These are phyloP conservation scores for Romanogobio albipinnatus DNA, from an alignment of 2,113 vertebrate genomes.

Conservation along the genomic window DNA sequence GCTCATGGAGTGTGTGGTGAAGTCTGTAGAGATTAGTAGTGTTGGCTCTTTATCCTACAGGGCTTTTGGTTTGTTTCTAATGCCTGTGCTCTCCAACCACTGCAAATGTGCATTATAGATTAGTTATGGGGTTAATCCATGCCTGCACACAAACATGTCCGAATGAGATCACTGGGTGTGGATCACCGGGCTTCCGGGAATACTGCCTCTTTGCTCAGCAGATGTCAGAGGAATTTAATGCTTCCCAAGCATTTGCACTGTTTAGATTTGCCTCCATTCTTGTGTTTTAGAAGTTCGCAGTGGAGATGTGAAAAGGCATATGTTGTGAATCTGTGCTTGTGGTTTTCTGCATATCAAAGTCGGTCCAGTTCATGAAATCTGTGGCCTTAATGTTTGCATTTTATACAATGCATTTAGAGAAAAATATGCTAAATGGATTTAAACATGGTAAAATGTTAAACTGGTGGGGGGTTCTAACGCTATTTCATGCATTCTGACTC, in stretches of 20 bases:
- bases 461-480: too few relatives aligned
- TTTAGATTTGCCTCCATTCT: constrained; percentile 32
- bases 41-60: constrained; percentile 34
- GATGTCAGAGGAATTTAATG: constrained; percentile 52
- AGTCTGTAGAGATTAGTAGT: constrained; percentile 36
- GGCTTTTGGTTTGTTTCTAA: constrained; percentile 13
- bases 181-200: constrained; percentile 39
- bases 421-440: not conserved
- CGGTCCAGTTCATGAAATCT: not conserved
- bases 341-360: not conserved
- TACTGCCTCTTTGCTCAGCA: constrained; percentile 36
- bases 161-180: constrained; percentile 15
- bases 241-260: constrained; percentile 45
- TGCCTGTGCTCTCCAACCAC: not conserved
- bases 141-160: constrained; percentile 3
- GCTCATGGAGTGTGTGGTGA: not conserved
- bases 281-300: not conserved
- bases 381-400: not conserved
- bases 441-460: not conserved
- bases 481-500: too few relatives aligned
- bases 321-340: not conserved
- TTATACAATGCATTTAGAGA: not conserved
- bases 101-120: constrained; percentile 10
- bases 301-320: not conserved
- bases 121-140: constrained; percentile 23